phyloP scores from a whole-genome alignment of 2,113 vertebrate genomes.

The Trogon surrucura region DNA sequence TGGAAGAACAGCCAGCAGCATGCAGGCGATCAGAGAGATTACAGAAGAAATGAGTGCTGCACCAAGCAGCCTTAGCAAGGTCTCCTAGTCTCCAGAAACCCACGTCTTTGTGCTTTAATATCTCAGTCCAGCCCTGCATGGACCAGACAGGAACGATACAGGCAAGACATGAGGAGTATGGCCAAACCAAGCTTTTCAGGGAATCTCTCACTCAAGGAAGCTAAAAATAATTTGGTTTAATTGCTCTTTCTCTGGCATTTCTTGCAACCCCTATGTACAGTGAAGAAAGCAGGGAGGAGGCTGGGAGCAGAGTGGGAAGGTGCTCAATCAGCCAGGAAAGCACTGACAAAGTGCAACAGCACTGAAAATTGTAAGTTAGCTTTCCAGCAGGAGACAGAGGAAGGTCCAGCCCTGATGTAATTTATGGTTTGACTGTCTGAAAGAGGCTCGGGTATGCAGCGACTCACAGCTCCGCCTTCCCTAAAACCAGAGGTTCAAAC shows the following conservation, averaged over 20 bases:
- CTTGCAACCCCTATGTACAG: neutral
- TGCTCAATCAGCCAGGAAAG: neutral
- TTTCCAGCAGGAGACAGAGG: neutral
- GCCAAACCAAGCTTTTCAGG: neutral
- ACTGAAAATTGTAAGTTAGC: neutral
- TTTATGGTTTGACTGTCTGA: neutral
- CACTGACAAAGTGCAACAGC: neutral
- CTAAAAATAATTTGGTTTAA: neutral
- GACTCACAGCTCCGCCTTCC: neutral
- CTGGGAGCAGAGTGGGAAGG: neutral
- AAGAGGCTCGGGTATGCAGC: neutral
- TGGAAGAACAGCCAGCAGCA: conserved; percentile 3
- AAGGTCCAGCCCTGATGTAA: neutral
- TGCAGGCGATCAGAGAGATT: neutral
- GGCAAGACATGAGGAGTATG: neutral
- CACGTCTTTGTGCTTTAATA: fast-evolving
- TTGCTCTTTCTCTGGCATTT: neutral
- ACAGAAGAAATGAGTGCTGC: neutral
- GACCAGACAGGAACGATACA: neutral
- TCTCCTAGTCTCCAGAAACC: neutral
- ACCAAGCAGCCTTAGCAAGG: neutral
- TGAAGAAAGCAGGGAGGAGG: neutral
- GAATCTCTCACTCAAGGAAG: neutral
- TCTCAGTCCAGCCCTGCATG: neutral
- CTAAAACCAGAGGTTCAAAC: neutral